Evolutionary conservation across 2,797 vertebrate genomes (phyloP), one percentile per base, ranked within the genome.

Genomic region (Gadopsis bispinosus): DNA sequence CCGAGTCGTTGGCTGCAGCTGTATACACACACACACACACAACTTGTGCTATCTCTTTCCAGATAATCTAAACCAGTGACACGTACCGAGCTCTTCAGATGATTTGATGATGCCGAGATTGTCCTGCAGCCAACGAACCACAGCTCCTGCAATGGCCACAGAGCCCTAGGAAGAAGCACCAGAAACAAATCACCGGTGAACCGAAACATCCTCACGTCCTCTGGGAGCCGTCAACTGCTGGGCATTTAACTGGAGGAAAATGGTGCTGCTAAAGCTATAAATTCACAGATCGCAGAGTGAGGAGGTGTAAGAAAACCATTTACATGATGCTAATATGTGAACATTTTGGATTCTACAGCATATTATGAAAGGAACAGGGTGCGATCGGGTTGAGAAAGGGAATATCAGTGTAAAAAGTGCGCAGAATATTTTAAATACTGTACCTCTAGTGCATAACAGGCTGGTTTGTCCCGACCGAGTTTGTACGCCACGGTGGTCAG

Each of bases 401-500:
- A 22, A 33, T 14, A 19, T 7, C 2, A 1, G 13, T 9, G 20
- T 12, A 1, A 48, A 45, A 26, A 26, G 8, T 43, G 16, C 2
- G 1, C 7, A 37, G 4, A 14, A 20, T 29, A 33, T 20, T 69
- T n/a, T 19, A 39, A 8, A 29, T 39, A 1, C 4, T 3, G 1
- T 63, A 99, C 98, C 96, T 99, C 98, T 37, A 99, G 91, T 1
- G 98, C 98, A 50, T 99, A 99, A 87, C 91, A 97, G 67, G 95
- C 96, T 20, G 97, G 97, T 81, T 97, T 95, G 90, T 99, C 97
- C 91, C 96, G 96, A n/a, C 98, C 98, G 6, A 99, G 94, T 92
- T 99, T 97, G 93, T 99, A 99, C 10, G 98, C 98, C 75, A 99
- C 94, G 0, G 98, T 99, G 51, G 98, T 99, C 84, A 99, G 87